phyloP scores from a whole-genome alignment of 2,113 vertebrate genomes.

The Tupaia tana region DNA sequence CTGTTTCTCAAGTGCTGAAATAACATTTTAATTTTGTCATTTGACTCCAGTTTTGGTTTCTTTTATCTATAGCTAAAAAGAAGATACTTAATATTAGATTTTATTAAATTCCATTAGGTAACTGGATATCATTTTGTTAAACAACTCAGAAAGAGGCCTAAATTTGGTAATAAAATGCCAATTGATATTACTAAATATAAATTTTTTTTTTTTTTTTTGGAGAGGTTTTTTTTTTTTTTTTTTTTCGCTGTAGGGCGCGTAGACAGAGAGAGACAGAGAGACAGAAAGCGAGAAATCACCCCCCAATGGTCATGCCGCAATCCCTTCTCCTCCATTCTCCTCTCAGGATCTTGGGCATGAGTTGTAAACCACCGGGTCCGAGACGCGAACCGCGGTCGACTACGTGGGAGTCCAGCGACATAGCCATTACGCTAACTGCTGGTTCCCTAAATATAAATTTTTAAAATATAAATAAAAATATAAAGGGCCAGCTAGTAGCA shows the following conservation, averaged over 20 bases:
- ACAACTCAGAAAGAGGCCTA: not conserved
- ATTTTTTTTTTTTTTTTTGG: too few species aligned
- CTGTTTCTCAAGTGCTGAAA: not conserved
- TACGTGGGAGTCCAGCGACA: too few species aligned
- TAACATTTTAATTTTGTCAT: not conserved
- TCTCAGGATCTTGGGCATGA: too few species aligned
- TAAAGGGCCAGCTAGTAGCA: not conserved
- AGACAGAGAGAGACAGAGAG: too few species aligned
- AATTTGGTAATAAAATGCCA: not conserved
- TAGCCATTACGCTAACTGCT: too few species aligned
- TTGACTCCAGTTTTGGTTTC: not conserved
- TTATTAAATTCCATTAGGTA: not conserved
- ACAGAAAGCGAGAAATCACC: too few species aligned
- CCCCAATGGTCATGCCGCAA: too few species aligned
- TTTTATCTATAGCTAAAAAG: not conserved
- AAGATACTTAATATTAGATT: not conserved
- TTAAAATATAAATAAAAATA: not conserved
- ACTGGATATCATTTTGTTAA: not conserved
- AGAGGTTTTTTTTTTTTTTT: too few species aligned
- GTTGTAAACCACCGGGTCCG: too few species aligned
- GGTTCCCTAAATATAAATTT: not conserved
- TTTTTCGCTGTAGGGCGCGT: too few species aligned
- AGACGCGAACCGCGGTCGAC: too few species aligned
- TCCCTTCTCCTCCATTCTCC: too few species aligned
- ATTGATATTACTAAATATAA: not conserved